Evolutionary conservation across 1,140 invertebrate species (phyloP), one percentile per base, ranked within the genome.

Genomic region (Schlechtendalia chinensis): DNA sequence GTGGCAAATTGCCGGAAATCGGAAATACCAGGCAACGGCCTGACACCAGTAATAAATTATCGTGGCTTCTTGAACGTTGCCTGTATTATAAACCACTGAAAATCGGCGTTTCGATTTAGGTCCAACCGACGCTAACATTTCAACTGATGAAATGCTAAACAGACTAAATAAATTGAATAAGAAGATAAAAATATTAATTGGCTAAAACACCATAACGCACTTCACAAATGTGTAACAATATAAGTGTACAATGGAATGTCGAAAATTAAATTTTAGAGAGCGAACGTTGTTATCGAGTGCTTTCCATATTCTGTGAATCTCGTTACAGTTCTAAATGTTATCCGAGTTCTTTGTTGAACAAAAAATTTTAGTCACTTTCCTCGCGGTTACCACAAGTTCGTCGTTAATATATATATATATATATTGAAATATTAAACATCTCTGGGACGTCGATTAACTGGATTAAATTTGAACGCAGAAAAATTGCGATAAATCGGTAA

Each of bases 401-500:
- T 39, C 32, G 3, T 39, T 39, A 39, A 39, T 39, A 39, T n/a
- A n/a, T n/a, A n/a, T n/a, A n/a, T n/a, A n/a, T n/a, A n/a, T n/a
- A n/a, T n/a, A n/a, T n/a, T n/a, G n/a, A n/a, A n/a, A n/a, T n/a
- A n/a, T n/a, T n/a, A n/a, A n/a, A n/a, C n/a, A n/a, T n/a, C n/a
- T n/a, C 22, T 11, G 8, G 16, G 5, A 56, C 12, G 29, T 74
- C 22, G 11, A 22, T 39, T 2, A 16, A 8, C 5, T 59, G 12
- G 0, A 12, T 59, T 69, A 50, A 69, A 50, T 47, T 32, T 45
- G 5, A 77, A 75, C 19, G 45, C 59, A 39, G n/a, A 63, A 79
- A 79, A 79, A 63, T 45, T 63, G 45, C 17, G 12, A 79, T 22
- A 79, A 63, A 79, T 63, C 75, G 16, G n/a, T 32, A 17, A 77